Evolutionary conservation across 2,113 vertebrate species (phyloP).

Genomic region (Empidonax traillii): DNA sequence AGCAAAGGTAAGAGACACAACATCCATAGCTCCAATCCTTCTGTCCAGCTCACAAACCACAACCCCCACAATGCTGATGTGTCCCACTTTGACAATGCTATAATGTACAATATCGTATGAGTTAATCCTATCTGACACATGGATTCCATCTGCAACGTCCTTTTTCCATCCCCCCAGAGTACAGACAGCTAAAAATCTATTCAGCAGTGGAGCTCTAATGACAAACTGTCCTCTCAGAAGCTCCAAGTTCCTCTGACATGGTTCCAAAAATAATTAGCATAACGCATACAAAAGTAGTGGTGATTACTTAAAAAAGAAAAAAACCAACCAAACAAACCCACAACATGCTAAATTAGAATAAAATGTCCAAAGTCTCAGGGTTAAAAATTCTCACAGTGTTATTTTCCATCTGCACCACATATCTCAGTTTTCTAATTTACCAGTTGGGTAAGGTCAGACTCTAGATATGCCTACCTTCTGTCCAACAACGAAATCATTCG

Average conservation of each 20-base stretch:
- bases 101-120: neutral
- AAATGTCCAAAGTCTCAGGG: neutral
- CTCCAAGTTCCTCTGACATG: neutral
- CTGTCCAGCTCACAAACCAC: neutral
- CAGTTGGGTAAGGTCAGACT: neutral
- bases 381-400: neutral
- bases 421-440: neutral
- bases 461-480: neutral
- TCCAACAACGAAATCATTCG: neutral
- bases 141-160: neutral
- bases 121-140: neutral
- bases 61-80: accelerated
- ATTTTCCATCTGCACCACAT: neutral
- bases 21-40: neutral
- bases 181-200: neutral
- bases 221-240: neutral
- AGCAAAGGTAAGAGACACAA: neutral
- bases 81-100: neutral
- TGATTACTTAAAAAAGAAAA: neutral
- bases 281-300: neutral
- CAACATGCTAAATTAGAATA: neutral
- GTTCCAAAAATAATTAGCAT: neutral
- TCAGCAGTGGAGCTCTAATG: neutral
- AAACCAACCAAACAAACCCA: neutral
- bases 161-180: neutral